Conservation (phyloP, 2,113 vertebrate species). For the Antechinus flavipes region DNA sequence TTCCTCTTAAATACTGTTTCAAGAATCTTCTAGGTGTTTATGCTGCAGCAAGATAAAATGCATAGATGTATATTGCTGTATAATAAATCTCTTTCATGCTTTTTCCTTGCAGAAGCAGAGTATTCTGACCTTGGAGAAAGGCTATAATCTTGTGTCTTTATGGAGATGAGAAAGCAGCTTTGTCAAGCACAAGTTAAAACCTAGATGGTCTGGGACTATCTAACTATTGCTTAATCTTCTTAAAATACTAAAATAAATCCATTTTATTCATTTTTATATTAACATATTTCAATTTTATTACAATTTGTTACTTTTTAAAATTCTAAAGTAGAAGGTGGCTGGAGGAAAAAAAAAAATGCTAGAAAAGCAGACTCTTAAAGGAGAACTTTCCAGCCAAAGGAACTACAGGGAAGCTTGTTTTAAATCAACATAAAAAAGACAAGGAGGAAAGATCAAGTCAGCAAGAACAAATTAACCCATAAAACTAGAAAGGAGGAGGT, state of each 20-base stretch:
- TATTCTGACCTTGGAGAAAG: slow-evolving; percentile 81
- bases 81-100: slow-evolving; percentile 82
- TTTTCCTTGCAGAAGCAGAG: slow-evolving; percentile 69
- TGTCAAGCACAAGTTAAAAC: slow-evolving; percentile 83
- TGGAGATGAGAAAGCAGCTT: slow-evolving; percentile 78
- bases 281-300: slow-evolving; percentile 85
- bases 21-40: slow-evolving; percentile 79
- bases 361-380: slow-evolving; percentile 66
- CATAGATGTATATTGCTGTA: slow-evolving; percentile 58
- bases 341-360: slow-evolving; percentile 73
- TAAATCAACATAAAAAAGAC: slow-evolving; percentile 73
- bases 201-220: slow-evolving; percentile 74
- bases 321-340: slow-evolving; percentile 71
- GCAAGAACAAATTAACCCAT: slow-evolving; percentile 66
- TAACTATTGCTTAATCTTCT: slow-evolving; percentile 81
- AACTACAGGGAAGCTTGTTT: slow-evolving; percentile 68
- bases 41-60: slow-evolving; percentile 74
- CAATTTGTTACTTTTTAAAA: slow-evolving; percentile 75
- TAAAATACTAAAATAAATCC: slow-evolving; percentile 86
- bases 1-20: slow-evolving; percentile 74
- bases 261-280: slow-evolving; percentile 85
- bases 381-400: slow-evolving; percentile 59
- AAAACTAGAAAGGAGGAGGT: slow-evolving; percentile 68
- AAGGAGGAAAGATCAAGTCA: slow-evolving; percentile 76
- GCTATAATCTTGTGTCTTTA: slow-evolving; percentile 77